These are phyloP conservation scores for Lithobates sylvaticus DNA, from an alignment of 2,797 vertebrate species.

Conservation along the genomic window DNA sequence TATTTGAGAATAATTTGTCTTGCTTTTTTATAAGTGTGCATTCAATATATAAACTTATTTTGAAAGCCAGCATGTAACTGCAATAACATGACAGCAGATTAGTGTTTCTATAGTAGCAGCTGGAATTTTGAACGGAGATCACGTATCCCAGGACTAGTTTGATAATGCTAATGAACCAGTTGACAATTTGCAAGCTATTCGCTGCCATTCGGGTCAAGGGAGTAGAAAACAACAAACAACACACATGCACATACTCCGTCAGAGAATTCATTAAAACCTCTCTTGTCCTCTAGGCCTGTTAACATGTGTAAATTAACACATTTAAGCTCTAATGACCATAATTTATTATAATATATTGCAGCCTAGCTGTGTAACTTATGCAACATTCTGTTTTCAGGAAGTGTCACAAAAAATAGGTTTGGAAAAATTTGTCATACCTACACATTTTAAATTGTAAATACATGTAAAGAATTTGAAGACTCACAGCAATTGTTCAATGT, in stretches of 20 bases:
- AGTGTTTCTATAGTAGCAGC: slow-evolving; percentile 70
- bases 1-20: background rate
- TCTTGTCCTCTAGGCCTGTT: slow-evolving; percentile 15
- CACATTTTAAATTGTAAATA: background rate
- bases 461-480: too few species aligned
- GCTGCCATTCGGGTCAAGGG: background rate
- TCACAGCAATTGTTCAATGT: too few species aligned
- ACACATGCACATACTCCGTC: slow-evolving; percentile 10
- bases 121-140: slow-evolving; percentile 67
- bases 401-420: background rate
- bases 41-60: background rate
- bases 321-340: slow-evolving; percentile 11
- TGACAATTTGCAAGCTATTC: slow-evolving; percentile 52
- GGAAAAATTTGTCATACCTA: background rate
- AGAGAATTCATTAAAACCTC: slow-evolving; percentile 27
- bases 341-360: slow-evolving; percentile 1
- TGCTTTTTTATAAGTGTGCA: background rate
- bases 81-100: background rate
- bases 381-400: background rate
- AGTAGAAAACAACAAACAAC: slow-evolving; percentile 23
- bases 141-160: slow-evolving; percentile 67
- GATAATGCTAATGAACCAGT: slow-evolving; percentile 64
- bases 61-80: background rate
- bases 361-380: background rate
- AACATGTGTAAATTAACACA: slow-evolving; percentile 27